These are phyloP conservation scores for Hirtodrosophila confusa DNA, from an alignment of 2,888 invertebrate species.

Conservation along the genomic window DNA sequence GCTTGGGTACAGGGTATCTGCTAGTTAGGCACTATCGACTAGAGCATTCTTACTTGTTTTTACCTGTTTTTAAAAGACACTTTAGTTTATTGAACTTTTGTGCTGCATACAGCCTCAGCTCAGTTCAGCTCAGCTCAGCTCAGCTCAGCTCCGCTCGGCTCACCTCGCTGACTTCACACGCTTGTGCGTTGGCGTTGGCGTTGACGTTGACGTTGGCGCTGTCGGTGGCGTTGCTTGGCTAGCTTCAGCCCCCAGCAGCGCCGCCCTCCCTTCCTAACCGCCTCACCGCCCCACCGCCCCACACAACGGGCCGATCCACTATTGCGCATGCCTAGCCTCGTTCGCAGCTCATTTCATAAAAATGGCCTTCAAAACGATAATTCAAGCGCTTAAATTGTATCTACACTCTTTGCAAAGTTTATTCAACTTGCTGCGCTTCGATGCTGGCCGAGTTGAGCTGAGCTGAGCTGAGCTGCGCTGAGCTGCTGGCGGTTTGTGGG, in stretches of 20 bases:
- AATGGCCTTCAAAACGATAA: conserved; percentile 82
- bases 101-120: conserved; percentile 62
- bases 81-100: conserved; percentile 80
- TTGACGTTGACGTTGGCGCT: conserved; percentile 16
- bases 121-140: conserved; percentile 21
- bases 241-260: conserved; percentile 22
- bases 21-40: conserved; percentile 17
- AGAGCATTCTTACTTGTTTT: conserved; percentile 51
- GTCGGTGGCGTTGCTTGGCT: conserved; percentile 33
- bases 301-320: conserved; percentile 36
- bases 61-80: conserved; percentile 67
- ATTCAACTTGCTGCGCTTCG: conserved; percentile 74
- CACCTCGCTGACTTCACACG: conserved; percentile 32
- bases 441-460: conserved; percentile 22
- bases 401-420: conserved; percentile 76
- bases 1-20: conserved; percentile 26
- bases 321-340: conserved; percentile 75
- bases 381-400: conserved; percentile 79
- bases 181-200: conserved; percentile 57
- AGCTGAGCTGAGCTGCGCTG: conserved; percentile 7
- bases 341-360: conserved; percentile 70
- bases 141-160: conserved; percentile 18
- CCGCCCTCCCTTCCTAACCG: conserved; percentile 6
- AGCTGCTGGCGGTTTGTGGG: conserved; percentile 4
- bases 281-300: neutral